Conservation (phyloP, 2,797 vertebrate genomes). For the Sylvia borin region DNA sequence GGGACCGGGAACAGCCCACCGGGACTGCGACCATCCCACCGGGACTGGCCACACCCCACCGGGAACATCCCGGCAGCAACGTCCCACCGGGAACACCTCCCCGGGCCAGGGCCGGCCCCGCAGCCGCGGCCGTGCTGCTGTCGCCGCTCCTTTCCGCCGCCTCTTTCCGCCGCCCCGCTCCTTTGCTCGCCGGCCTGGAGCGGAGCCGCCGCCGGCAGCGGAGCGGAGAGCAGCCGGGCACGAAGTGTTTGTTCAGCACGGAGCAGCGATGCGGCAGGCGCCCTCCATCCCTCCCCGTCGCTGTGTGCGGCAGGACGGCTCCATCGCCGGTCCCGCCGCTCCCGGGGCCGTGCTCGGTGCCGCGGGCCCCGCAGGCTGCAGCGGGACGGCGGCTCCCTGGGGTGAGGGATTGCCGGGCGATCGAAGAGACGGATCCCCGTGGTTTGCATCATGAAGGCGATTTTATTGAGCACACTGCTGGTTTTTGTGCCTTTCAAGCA, state of each 20-base stretch:
- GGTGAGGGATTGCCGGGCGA: neutral
- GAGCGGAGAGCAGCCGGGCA: neutral
- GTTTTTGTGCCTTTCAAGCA: neutral
- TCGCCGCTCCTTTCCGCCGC: too few species aligned
- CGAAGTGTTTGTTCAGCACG: neutral
- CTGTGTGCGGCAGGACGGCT: neutral
- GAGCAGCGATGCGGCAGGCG: neutral
- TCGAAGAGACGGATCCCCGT: neutral
- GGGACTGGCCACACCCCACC: neutral
- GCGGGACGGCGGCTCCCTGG: neutral
- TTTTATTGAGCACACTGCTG: neutral
- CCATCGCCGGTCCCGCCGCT: neutral
- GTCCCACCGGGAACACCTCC: too few species aligned
- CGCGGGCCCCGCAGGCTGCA: neutral
- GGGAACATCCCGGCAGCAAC: too few species aligned
- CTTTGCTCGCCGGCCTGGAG: too few species aligned
- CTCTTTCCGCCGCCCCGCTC: neutral
- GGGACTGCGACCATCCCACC: neutral
- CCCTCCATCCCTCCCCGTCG: neutral
- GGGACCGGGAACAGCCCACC: too few species aligned
- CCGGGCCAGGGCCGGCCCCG: neutral
- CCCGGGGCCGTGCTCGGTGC: neutral
- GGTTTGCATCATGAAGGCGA: neutral
- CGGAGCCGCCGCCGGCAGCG: neutral
- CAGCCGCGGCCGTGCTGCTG: neutral